These are phyloP conservation scores for Chelonoidis abingdonii DNA, from an alignment of 2,113 vertebrate genomes.

Conservation along the genomic window DNA sequence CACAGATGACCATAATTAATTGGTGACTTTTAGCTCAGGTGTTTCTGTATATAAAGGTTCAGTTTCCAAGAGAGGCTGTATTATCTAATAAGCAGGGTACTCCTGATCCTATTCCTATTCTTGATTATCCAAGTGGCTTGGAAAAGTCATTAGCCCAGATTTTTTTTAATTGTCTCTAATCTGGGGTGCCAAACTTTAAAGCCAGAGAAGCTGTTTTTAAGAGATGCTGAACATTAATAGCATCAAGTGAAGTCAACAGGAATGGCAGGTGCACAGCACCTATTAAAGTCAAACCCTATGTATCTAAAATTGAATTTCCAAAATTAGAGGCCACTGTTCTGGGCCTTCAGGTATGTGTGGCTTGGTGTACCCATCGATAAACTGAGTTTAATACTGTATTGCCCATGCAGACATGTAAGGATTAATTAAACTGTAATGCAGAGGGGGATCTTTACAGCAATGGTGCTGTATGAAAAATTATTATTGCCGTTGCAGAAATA, in stretches of 20 bases:
- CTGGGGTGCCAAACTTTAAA: not conserved
- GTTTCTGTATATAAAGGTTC: not conserved
- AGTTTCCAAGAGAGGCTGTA: not conserved
- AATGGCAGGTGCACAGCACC: not conserved
- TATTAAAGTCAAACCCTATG: not conserved
- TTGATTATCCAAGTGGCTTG: not conserved
- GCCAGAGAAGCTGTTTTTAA: not conserved
- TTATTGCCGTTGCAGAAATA: slow-evolving; percentile 25
- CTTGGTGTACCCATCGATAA: not conserved
- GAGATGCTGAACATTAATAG: not conserved
- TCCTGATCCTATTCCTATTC: not conserved
- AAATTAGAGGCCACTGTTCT: not conserved
- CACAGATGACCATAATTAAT: not conserved
- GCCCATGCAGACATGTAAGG: not conserved
- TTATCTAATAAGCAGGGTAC: not conserved
- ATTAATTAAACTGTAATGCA: not conserved
- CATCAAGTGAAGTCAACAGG: not conserved
- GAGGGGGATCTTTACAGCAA: not conserved
- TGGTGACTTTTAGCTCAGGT: not conserved
- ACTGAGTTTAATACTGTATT: not conserved
- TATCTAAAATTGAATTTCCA: not conserved
- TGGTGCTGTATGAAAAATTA: slow-evolving; percentile 8
- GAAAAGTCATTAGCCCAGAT: not conserved
- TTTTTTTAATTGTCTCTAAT: not conserved
- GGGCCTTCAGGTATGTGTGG: not conserved